A percentile compares a stretch with the other conserved stretches of the same genome.
Conservation (phyloP, 2,113 vertebrate genomes). For the Ammodramus savannarum region DNA sequence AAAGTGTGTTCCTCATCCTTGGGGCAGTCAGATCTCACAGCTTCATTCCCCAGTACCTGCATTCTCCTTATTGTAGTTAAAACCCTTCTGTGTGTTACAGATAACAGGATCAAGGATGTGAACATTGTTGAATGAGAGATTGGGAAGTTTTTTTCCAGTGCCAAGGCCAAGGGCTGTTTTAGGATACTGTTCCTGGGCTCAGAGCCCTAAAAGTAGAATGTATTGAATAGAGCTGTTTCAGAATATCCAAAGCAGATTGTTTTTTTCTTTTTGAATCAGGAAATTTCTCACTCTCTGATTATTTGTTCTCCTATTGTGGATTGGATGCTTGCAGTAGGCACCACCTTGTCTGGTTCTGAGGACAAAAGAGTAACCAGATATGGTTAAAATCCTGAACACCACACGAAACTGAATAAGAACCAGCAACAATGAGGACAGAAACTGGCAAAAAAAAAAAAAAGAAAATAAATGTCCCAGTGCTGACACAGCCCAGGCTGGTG, state of each 20-base stretch:
- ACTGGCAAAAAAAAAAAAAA: not conserved
- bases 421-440: not conserved
- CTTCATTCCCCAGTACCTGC: not conserved
- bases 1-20: not conserved
- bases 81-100: slow-evolving; percentile 13
- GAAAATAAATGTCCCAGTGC: not conserved
- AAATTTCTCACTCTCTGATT: slow-evolving; percentile 27
- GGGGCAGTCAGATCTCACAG: not conserved
- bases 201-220: not conserved
- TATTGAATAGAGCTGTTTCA: not conserved
- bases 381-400: not conserved
- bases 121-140: not conserved
- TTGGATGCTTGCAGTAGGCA: not conserved
- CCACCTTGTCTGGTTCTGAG: not conserved
- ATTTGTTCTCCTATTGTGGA: not conserved
- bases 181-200: slow-evolving; percentile 9
- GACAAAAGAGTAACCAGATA: slow-evolving; percentile 27
- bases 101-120: slow-evolving; percentile 29
- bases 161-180: not conserved
- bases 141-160: slow-evolving; percentile 16
- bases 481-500: not conserved
- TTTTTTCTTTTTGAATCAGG: not conserved
- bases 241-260: not conserved
- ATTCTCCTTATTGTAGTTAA: not conserved
- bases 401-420: not conserved